Evolutionary conservation across 2,113 vertebrate genomes (phyloP), one percentile per base, ranked within the genome.

Genomic region (Laterallus jamaicensis): DNA sequence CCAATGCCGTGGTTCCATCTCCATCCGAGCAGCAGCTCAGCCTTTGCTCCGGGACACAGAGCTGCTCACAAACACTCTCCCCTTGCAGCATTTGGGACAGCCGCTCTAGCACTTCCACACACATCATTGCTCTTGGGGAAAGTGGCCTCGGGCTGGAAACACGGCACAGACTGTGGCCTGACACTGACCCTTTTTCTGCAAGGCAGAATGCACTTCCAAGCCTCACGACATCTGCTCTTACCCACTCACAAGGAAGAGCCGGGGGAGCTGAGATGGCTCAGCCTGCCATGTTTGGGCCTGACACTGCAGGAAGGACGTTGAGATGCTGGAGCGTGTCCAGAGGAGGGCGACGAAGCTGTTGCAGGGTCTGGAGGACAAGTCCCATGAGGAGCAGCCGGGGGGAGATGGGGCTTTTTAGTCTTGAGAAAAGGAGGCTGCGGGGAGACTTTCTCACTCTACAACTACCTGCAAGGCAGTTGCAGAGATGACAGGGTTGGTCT

Each of bases 141-240:
- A 68, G 32, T 1, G 44, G 1, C 16, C 16, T 6, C 11, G 59
- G 58, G 49, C 73, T 79, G 58, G 35, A 83, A 63, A 15, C 24
- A 5, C 1, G 1, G 18, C 54, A 24, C 66, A 11, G 35, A 28
- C 80, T 63, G 44, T 0, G 2, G 15, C 31, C 3, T 4, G 6
- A 18, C n/a, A 3, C 55, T 54, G 35, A 4, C 15, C 37, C 29
- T 55, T 71, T 13, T 9, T 11, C 59, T 54, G 40, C 3, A 24
- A 54, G 56, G 26, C 12, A 29, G 70, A 92, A 86, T 0, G 1
- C 6, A 1, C 24, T 35, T 73, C 40, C 13, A 47, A 31, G 31
- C 37, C 17, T 56, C 64, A 8, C 60, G 12, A 2, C 25, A 21
- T 9, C 11, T 26, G 24, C 29, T 39, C 28, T 24, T 16, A 26